These are phyloP conservation scores for Pocillopora meandrina DNA, from an alignment of 92 coral and sea anemone species.

Conservation along the genomic window DNA sequence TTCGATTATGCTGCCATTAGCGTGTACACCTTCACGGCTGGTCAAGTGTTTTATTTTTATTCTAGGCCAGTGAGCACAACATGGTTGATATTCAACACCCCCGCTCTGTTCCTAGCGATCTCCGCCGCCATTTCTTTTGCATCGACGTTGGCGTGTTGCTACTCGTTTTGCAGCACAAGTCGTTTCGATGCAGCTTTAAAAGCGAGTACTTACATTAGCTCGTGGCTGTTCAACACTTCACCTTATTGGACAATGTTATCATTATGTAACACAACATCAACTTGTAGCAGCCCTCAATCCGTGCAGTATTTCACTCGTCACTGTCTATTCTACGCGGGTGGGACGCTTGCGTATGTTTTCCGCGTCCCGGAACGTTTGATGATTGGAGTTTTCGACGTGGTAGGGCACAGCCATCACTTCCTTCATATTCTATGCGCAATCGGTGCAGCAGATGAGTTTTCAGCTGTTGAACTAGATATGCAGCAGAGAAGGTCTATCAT, in stretches of 20 bases:
- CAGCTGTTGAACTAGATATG: conserved; percentile 82
- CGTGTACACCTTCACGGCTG: conserved; percentile 78
- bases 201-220: conserved; percentile 61
- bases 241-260: conserved; percentile 65
- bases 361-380: conserved; percentile 84
- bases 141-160: conserved; percentile 70
- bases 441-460: conserved; percentile 85
- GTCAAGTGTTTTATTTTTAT: conserved; percentile 81
- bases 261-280: conserved; percentile 14
- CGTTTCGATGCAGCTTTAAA: conserved; percentile 59
- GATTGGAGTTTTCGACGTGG: conserved; percentile 80
- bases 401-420: conserved; percentile 97
- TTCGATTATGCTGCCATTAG: conserved; percentile 93
- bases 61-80: conserved; percentile 58
- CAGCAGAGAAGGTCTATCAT: conserved; percentile 54
- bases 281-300: conserved; percentile 44
- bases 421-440: conserved; percentile 84
- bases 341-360: conserved; percentile 66
- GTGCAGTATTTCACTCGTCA: conserved; percentile 67
- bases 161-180: conserved; percentile 65
- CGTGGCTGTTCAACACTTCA: conserved; percentile 67
- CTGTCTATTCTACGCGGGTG: conserved; percentile 56
- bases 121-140: conserved; percentile 67
- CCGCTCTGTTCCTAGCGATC: conserved; percentile 53
- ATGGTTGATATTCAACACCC: conserved; percentile 43